Evolutionary conservation across 1,140 invertebrate species (phyloP), one percentile per base, ranked within the genome.

Genomic region (Ridgeia piscesae): DNA sequence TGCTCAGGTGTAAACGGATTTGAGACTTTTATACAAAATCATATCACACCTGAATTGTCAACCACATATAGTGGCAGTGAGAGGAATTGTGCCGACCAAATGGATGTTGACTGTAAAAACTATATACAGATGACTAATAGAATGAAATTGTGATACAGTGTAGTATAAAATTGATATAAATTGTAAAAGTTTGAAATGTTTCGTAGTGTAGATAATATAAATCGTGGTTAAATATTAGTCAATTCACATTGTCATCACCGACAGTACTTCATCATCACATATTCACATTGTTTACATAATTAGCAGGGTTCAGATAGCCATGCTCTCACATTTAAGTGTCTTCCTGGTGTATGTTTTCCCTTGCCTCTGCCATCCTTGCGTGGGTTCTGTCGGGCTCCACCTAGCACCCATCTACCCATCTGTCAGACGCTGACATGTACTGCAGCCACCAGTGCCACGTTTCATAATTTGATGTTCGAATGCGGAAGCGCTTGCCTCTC

Each of bases 381-480:
- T 21, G 58, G 58, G 27, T 27, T 77, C 58, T 77, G 58, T 21
- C 11, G 58, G 4, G 58, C 27, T 77, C 27, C 11, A 31, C 58
- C 11, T 17, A 77, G 58, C 58, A 77, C 27, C 58, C 58, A 50
- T 50, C 48, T 50, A 50, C 21, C 48, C 48, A 77, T 77, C 58
- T 77, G 58, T 77, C 58, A 77, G 6, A 21, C 17, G 4, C 27
- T 77, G 58, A 21, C 27, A 77, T 27, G 11, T 27, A n/a, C n/a
- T n/a, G n/a, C n/a, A 77, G 58, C 14, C 58, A 77, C 58, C 27
- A 21, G 58, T 77, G 58, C 58, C 58, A 77, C 58, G 27, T 77
- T 77, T 77, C 58, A 77, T 77, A 77, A 77, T 77, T 77, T 77
- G 58, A 77, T 77, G 58, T 77, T 77, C 27, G 58, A 77, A 77